Conservation (phyloP, 2,113 vertebrate species). For the Trematocara stigmaticum region DNA sequence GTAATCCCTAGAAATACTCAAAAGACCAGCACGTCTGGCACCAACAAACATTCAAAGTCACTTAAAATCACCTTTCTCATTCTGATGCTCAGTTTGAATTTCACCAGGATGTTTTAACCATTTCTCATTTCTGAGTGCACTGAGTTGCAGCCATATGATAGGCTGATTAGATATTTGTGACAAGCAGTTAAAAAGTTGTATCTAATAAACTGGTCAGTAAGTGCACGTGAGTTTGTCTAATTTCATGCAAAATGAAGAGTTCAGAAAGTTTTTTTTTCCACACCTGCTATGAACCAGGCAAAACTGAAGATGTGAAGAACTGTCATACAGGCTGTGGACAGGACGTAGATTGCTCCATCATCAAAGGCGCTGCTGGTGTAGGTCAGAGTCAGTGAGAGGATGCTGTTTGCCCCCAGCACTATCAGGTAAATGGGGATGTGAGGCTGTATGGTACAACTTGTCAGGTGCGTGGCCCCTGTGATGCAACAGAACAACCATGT, state of each 20-base stretch:
- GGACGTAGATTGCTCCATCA: background rate
- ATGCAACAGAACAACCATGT: background rate
- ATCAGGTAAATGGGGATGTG: conserved; percentile 59
- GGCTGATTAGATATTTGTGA: background rate
- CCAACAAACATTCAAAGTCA: background rate
- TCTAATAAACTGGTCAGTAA: background rate
- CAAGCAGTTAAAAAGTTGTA: background rate
- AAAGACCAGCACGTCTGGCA: background rate
- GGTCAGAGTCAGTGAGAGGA: conserved; percentile 30
- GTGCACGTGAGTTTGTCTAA: background rate
- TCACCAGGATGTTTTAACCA: background rate
- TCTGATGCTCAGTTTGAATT: background rate
- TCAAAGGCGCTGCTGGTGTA: background rate
- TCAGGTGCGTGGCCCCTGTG: conserved; percentile 29
- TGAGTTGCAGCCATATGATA: background rate
- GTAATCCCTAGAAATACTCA: background rate
- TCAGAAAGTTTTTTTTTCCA: background rate
- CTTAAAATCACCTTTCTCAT: background rate
- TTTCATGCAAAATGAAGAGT: background rate
- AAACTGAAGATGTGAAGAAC: conserved; percentile 39
- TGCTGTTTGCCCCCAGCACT: conserved; percentile 29
- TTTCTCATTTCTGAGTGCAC: background rate
- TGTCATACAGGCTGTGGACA: background rate
- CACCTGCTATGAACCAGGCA: conserved; percentile 60
- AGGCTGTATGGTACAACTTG: conserved; percentile 22